Conservation (phyloP, 2,797 vertebrate species). For the Anas acuta region DNA sequence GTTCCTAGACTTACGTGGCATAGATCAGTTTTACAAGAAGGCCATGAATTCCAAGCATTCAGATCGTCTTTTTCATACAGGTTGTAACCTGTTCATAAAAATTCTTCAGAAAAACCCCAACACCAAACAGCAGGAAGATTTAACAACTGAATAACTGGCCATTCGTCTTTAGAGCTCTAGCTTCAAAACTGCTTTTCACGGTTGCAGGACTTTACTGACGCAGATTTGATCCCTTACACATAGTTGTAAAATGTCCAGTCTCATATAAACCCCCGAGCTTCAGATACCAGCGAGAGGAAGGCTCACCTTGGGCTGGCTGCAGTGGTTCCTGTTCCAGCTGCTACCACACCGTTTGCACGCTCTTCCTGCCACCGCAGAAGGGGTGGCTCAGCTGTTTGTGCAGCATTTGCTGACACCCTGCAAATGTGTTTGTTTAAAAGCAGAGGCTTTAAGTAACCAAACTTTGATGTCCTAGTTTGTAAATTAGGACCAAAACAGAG, state of each 20-base stretch:
- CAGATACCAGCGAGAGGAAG: background rate
- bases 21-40: background rate
- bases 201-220: background rate
- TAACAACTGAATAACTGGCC: background rate
- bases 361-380: background rate
- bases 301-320: background rate
- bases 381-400: background rate
- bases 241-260: background rate
- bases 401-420: background rate
- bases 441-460: background rate
- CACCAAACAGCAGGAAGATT: fast-evolving
- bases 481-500: background rate
- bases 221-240: background rate
- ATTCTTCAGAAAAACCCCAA: background rate
- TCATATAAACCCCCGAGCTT: fast-evolving
- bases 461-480: background rate
- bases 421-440: background rate
- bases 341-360: fast-evolving
- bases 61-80: background rate
- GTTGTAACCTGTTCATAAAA: background rate
- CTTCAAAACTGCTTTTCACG: background rate
- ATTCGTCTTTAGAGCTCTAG: background rate
- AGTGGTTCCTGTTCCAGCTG: constrained; percentile 28
- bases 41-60: background rate
- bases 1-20: background rate